Evolutionary conservation across 2,888 invertebrate genomes (phyloP).

Genomic region (Ophion ventricosus): DNA sequence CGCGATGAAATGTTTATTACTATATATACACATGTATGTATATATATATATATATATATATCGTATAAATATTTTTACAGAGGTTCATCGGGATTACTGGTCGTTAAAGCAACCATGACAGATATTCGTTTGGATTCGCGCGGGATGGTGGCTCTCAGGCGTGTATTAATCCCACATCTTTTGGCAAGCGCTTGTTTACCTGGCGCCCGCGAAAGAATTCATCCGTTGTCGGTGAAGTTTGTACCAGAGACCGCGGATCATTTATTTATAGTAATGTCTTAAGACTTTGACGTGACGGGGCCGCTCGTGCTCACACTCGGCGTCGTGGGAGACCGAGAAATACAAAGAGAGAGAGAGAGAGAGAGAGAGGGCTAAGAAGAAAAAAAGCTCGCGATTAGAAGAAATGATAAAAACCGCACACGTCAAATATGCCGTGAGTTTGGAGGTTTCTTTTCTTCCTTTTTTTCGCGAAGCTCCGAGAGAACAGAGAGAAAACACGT

Average conservation of each 20-base stretch:
- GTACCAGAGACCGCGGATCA: constrained; percentile 49
- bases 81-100: background rate
- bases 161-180: constrained; percentile 29
- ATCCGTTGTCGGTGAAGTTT: constrained; percentile 30
- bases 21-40: background rate
- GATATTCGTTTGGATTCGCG: constrained; percentile 2
- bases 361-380: background rate
- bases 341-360: background rate
- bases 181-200: constrained; percentile 59
- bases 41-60: no score
- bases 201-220: constrained; percentile 60
- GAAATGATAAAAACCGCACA: no score
- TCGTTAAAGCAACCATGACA: constrained; percentile 4
- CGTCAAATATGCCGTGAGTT: no score
- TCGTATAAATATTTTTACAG: constrained; percentile 23
- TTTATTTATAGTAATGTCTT: constrained; percentile 63
- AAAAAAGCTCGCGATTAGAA: background rate
- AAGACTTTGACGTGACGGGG: constrained; percentile 53
- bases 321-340: background rate
- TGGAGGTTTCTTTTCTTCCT: background rate
- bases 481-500: background rate
- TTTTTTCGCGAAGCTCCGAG: background rate
- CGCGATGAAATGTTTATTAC: constrained; percentile 14
- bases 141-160: constrained; percentile 7
- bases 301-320: background rate